Percentiles rank a stretch among this genome's conserved stretches.
These are phyloP conservation scores for Drosophila nikananu DNA, from an alignment of 1,140 invertebrate species.

Conservation along the genomic window DNA sequence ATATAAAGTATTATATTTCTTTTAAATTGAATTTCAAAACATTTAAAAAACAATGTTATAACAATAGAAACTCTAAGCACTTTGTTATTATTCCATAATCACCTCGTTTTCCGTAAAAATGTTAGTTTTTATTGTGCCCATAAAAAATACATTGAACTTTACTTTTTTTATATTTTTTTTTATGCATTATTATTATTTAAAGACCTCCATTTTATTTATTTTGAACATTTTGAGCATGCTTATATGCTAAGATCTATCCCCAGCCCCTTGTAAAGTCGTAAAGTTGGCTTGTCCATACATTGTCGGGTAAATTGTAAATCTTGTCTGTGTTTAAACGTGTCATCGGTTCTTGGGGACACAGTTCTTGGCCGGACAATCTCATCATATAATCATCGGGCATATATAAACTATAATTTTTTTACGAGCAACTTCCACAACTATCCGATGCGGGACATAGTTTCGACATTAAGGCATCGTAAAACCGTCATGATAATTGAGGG, in stretches of 20 bases:
- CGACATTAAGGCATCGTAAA: slow-evolving; percentile 76
- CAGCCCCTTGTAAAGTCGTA: slow-evolving; percentile 8
- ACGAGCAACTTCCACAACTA: slow-evolving; percentile 43
- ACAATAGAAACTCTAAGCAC: too few relatives aligned
- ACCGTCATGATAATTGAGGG: slow-evolving; percentile 74
- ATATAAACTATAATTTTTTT: slow-evolving; percentile 71
- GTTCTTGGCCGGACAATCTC: slow-evolving; percentile 15
- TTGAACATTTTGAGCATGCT: neutral
- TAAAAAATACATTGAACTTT: neutral
- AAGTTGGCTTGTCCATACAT: slow-evolving; percentile 29
- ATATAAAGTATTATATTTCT: too few relatives aligned
- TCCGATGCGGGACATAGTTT: slow-evolving; percentile 73
- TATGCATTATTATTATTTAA: slow-evolving; percentile 4
- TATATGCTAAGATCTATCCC: neutral
- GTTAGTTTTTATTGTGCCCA: neutral
- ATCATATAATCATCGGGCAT: slow-evolving; percentile 20
- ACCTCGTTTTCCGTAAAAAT: neutral
- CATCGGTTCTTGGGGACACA: slow-evolving; percentile 30
- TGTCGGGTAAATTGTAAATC: slow-evolving; percentile 50
- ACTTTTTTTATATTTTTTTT: neutral
- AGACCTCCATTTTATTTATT: neutral
- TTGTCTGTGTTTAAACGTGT: slow-evolving; percentile 25
- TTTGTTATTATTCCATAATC: neutral
- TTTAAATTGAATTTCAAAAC: too few relatives aligned
- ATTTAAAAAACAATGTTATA: too few relatives aligned